These are phyloP conservation scores for Crotophaga sulcirostris DNA, from an alignment of 2,113 vertebrate genomes.

Conservation along the genomic window DNA sequence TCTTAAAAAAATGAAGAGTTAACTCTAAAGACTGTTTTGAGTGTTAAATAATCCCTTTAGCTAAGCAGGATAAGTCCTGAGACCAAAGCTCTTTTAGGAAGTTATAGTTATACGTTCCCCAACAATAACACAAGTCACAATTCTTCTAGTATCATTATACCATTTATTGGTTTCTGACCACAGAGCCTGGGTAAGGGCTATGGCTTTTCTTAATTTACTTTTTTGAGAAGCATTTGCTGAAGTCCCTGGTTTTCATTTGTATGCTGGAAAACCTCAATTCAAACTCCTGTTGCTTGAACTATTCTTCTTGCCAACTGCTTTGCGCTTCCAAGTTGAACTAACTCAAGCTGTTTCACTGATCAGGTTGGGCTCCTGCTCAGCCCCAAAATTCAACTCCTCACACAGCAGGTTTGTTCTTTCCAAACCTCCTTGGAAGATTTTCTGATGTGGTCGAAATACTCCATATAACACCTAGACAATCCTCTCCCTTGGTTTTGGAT, in stretches of 20 bases:
- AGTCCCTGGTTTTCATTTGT: background rate
- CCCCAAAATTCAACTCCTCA: background rate
- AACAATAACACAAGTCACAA: background rate
- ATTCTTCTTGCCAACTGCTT: background rate
- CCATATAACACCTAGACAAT: background rate
- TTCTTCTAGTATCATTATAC: background rate
- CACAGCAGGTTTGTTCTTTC: background rate
- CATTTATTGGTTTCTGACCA: background rate
- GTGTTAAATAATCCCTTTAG: background rate
- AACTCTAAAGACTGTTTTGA: background rate
- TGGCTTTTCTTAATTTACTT: background rate
- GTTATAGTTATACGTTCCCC: background rate
- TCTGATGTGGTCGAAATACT: background rate
- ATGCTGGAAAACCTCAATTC: background rate
- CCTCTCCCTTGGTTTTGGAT: background rate
- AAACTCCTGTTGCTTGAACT: background rate
- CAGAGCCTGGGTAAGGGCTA: background rate
- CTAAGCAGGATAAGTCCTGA: background rate
- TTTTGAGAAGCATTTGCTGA: background rate
- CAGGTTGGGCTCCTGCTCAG: background rate
- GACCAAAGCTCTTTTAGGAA: background rate
- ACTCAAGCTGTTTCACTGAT: background rate
- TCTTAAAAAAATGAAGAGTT: constrained; percentile 2
- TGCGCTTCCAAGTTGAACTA: background rate
- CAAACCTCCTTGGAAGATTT: background rate